phyloP scores from a whole-genome alignment of 1,140 invertebrate species.

The Steinernema khuongi region DNA sequence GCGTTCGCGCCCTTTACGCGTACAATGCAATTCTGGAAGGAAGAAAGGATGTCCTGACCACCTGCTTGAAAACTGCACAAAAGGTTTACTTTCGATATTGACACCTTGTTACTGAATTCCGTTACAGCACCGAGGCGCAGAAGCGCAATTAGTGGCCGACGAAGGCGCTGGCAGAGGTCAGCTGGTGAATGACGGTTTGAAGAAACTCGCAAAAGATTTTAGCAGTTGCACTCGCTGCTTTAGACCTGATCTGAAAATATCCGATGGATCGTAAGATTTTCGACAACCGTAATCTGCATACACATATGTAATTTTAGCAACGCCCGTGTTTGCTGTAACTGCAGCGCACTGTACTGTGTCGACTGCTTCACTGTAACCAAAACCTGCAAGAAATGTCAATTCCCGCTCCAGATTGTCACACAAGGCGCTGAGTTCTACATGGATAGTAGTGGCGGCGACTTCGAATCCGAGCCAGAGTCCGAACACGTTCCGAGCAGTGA shows the following conservation, averaged over 20 bases:
- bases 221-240: background rate
- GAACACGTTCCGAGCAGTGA: no score
- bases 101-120: background rate
- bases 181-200: no score
- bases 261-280: background rate
- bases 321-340: constrained; percentile 29
- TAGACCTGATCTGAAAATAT: background rate
- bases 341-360: constrained; percentile 35
- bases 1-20: constrained; percentile 31
- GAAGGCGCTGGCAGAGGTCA: no score
- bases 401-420: constrained; percentile 28
- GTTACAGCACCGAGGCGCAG: no score
- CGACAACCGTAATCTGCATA: constrained; percentile 10
- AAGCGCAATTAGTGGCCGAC: no score
- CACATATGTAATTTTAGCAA: constrained; percentile 24
- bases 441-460: constrained; percentile 36
- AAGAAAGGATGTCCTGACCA: constrained; percentile 28
- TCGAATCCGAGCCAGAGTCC: background rate
- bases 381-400: constrained; percentile 26
- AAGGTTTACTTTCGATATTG: constrained; percentile 10
- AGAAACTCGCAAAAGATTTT: no score
- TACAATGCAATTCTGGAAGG: constrained; percentile 33
- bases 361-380: constrained; percentile 37
- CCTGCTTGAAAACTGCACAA: constrained; percentile 22
- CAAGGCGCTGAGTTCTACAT: constrained; percentile 40